Evolutionary conservation across 2,888 invertebrate genomes (phyloP).

Genomic region (Pterostichus madidus): DNA sequence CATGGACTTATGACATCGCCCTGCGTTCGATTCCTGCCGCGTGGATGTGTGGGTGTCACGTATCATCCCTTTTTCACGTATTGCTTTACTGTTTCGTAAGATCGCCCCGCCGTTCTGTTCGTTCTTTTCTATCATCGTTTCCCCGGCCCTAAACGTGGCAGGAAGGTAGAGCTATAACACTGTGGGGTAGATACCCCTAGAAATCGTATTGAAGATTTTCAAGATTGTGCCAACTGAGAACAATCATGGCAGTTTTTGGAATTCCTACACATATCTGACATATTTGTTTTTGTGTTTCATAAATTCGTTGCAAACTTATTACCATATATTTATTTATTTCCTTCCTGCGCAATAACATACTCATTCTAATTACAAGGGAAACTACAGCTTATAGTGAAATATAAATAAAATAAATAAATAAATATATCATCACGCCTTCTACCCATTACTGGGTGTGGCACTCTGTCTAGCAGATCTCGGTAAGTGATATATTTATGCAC

Average conservation of each 20-base stretch:
- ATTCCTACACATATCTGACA: no score
- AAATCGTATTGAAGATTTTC: constrained; percentile 37
- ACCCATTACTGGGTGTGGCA: no score
- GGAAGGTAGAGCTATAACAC: constrained; percentile 37
- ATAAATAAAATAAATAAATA: no score
- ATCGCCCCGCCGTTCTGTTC: constrained; percentile 35
- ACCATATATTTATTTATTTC: no score
- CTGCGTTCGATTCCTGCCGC: constrained; percentile 44
- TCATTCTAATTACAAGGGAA: no score
- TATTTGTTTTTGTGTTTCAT: no score
- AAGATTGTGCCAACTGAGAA: constrained; percentile 25
- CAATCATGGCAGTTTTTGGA: constrained; percentile 21
- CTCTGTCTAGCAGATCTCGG: no score
- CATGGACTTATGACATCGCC: constrained; percentile 57
- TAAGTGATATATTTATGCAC: no score
- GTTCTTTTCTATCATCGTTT: constrained; percentile 32
- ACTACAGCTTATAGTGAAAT: no score
- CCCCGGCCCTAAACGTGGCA: constrained; percentile 31
- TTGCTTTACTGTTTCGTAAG: constrained; percentile 58
- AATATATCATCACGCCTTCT: no score
- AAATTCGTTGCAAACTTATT: no score
- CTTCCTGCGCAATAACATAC: no score
- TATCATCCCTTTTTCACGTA: constrained; percentile 65
- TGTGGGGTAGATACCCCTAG: background rate
- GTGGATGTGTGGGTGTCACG: constrained; percentile 60